Evolutionary conservation across 1,140 invertebrate genomes (phyloP), one percentile per base, ranked within the genome.

Genomic region (Camponotus pennsylvanicus): DNA sequence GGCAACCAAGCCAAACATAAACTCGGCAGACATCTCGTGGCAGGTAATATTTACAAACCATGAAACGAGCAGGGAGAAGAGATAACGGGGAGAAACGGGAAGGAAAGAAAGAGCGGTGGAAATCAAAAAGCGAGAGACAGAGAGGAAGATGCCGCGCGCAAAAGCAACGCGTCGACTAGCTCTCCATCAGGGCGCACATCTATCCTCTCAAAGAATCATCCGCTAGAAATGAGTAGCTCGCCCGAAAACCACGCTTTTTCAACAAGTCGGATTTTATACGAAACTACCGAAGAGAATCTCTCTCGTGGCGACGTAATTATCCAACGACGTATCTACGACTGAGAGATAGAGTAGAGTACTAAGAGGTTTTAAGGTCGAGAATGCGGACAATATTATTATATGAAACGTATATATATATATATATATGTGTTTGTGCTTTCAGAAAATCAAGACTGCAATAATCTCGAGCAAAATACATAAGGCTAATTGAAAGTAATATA

Each of bases 1-100:
- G 78, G 86, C 92, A 92, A 92, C 90, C 89, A 91, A 93, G 92
- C 88, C 87, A 55, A 92, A 90, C 91, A 89, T 92, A 89, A 92
- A 93, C 92, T 90, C 91, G 86, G 85, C 80, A 91, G 91, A 92
- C 91, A 85, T 90, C 86, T 89, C 89, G 89, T 83, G 88, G 87
- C 87, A 89, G 87, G 91, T 91, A 91, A 92, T 92, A 91, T 88
- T 89, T 92, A 91, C 91, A 91, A 92, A 91, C 89, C 91, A 92
- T 91, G 90, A 92, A 92, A 92, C 89, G 84, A 86, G 83, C 87
- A 86, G 82, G 64, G 82, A 70, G 78, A 59, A 69, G 75, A 90
- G 70, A 87, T 78, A 76, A 34, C 40, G 15, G 42, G 79, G 73
- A 73, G 49, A 18, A 52, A 71, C 3, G 13, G 27, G 15, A 45